phyloP scores from a whole-genome alignment of 1,140 invertebrate species.

The Diprion similis region DNA sequence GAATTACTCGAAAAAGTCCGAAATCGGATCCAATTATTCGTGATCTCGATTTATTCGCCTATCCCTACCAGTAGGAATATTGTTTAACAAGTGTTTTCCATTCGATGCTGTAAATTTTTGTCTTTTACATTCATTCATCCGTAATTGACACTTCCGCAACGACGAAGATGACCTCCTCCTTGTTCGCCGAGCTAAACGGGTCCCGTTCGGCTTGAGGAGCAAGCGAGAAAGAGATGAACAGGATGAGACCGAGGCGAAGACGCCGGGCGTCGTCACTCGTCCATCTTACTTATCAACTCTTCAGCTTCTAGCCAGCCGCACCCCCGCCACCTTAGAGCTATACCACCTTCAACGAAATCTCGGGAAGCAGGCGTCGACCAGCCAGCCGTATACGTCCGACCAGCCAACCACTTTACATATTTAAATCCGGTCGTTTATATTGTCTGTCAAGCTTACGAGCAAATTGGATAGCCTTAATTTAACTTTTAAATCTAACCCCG shows the following conservation, averaged over 20 bases:
- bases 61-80: too few relatives aligned
- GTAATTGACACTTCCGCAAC: too few relatives aligned
- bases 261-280: conserved; percentile 11
- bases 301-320: neutral
- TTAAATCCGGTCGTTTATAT: conserved; percentile 14
- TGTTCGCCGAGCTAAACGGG: neutral
- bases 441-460: conserved; percentile 15
- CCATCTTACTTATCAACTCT: conserved; percentile 16
- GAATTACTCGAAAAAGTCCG: too few relatives aligned
- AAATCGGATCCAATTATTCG: too few relatives aligned
- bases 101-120: too few relatives aligned
- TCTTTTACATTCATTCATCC: too few relatives aligned
- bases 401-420: conserved; percentile 10
- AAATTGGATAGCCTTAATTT: conserved; percentile 15
- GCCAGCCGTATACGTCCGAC: neutral
- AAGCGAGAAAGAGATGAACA: neutral
- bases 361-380: neutral
- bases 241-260: neutral
- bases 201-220: neutral
- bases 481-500: conserved; percentile 14
- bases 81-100: too few relatives aligned
- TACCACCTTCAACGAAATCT: conserved; percentile 3
- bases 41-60: too few relatives aligned
- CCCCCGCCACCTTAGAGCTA: neutral
- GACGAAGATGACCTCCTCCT: too few relatives aligned